phyloP scores from a whole-genome alignment of 2,888 invertebrate species.

The Nephrocerus scutellatus region DNA sequence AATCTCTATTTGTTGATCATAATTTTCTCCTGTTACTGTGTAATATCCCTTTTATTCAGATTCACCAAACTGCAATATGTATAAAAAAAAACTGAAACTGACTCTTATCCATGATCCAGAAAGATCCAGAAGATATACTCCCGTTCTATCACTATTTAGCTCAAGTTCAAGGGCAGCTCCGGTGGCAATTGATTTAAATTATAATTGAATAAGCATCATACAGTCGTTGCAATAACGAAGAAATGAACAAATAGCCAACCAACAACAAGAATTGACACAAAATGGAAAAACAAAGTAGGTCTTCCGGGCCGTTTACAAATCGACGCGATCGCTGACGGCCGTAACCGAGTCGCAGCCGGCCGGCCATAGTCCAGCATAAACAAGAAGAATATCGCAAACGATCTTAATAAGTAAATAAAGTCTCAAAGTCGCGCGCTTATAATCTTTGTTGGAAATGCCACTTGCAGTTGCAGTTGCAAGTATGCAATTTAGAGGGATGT shows the following conservation, averaged over 20 bases:
- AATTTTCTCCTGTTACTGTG: too few species aligned
- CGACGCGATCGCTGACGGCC: too few species aligned
- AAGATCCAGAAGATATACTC: not conserved
- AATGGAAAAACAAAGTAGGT: slow-evolving; percentile 3
- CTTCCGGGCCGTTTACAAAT: slow-evolving; percentile 19
- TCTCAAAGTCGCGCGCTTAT: too few species aligned
- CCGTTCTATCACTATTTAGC: slow-evolving; percentile 17
- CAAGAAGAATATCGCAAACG: too few species aligned
- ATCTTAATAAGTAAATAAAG: too few species aligned
- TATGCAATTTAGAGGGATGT: too few species aligned
- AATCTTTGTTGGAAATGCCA: too few species aligned
- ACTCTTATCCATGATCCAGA: not conserved
- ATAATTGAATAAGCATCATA: slow-evolving; percentile 36
- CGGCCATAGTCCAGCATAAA: too few species aligned
- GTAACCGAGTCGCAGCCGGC: too few species aligned
- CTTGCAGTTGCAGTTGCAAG: too few species aligned
- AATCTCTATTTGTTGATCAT: too few species aligned
- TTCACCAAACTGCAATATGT: slow-evolving; percentile 3
- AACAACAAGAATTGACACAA: slow-evolving; percentile 6
- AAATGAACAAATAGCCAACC: slow-evolving; percentile 18
- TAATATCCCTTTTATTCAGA: too few species aligned
- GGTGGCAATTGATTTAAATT: slow-evolving; percentile 40
- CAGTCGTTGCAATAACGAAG: slow-evolving; percentile 14
- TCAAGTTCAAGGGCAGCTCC: slow-evolving; percentile 41
- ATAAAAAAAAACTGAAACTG: not conserved